Percentiles rank a stretch among this genome's conserved stretches.
These are phyloP conservation scores for Ryuthela nishihirai DNA, from an alignment of 2,888 invertebrate genomes.

Conservation along the genomic window DNA sequence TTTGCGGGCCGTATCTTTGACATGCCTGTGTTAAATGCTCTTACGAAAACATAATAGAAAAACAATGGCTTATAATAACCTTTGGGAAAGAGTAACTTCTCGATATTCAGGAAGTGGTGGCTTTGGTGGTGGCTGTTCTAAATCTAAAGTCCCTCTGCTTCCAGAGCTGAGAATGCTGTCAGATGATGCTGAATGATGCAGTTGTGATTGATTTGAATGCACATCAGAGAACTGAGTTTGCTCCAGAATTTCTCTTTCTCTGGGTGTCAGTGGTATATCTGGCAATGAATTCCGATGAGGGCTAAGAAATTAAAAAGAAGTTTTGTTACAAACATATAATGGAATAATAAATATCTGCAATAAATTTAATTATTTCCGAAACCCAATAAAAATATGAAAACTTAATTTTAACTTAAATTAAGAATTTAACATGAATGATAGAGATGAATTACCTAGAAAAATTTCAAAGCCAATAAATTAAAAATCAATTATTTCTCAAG, in stretches of 20 bases:
- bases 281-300: slow-evolving; percentile 46
- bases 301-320: background rate
- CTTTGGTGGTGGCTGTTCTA: slow-evolving; percentile 69
- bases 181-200: slow-evolving; percentile 46
- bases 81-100: slow-evolving; percentile 17
- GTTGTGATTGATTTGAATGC: slow-evolving; percentile 14
- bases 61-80: too few species aligned
- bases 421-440: too few species aligned
- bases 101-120: slow-evolving; percentile 69
- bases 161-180: slow-evolving; percentile 45
- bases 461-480: too few species aligned
- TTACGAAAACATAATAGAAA: too few species aligned
- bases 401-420: too few species aligned
- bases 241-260: slow-evolving; percentile 50
- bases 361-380: background rate
- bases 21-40: too few species aligned
- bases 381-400: too few species aligned
- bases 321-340: background rate
- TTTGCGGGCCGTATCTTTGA: too few species aligned
- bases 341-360: background rate
- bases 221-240: slow-evolving; percentile 45
- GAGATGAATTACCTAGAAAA: background rate
- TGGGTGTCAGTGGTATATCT: slow-evolving; percentile 51
- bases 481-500: too few species aligned
- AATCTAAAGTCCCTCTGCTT: slow-evolving; percentile 34